These are phyloP conservation scores for Borostomias antarcticus DNA, from an alignment of 2,797 vertebrate species.

Conservation along the genomic window DNA sequence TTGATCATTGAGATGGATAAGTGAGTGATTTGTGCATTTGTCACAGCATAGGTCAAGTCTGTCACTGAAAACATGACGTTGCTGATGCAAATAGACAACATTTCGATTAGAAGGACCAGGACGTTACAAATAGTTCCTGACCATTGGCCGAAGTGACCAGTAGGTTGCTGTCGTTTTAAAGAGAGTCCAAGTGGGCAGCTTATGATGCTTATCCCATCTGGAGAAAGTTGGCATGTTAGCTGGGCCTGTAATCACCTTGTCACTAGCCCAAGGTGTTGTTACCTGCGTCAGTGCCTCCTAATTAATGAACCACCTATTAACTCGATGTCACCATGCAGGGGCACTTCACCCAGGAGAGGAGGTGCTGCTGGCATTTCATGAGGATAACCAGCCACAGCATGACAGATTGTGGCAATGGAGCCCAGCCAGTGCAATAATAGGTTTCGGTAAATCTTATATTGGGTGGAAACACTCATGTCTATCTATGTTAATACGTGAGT, in stretches of 20 bases:
- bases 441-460: too few species aligned
- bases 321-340: neutral
- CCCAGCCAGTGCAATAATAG: neutral
- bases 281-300: constrained; percentile 42
- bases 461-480: too few species aligned
- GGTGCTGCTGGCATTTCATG: neutral
- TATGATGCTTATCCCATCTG: constrained; percentile 28
- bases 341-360: neutral
- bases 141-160: too few species aligned
- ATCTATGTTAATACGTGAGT: too few species aligned
- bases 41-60: neutral
- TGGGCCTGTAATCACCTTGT: constrained; percentile 46
- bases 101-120: too few species aligned
- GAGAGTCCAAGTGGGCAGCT: neutral
- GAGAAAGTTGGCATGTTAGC: constrained; percentile 34
- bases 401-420: neutral
- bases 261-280: constrained; percentile 39
- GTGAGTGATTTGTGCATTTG: neutral
- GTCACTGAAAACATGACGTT: too few species aligned
- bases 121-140: too few species aligned
- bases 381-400: neutral
- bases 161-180: neutral
- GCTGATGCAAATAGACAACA: too few species aligned
- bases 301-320: constrained; percentile 47
- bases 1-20: too few species aligned